These are phyloP conservation scores for Sarotherodon lohbergeri DNA, from an alignment of 2,113 vertebrate species.

Conservation along the genomic window DNA sequence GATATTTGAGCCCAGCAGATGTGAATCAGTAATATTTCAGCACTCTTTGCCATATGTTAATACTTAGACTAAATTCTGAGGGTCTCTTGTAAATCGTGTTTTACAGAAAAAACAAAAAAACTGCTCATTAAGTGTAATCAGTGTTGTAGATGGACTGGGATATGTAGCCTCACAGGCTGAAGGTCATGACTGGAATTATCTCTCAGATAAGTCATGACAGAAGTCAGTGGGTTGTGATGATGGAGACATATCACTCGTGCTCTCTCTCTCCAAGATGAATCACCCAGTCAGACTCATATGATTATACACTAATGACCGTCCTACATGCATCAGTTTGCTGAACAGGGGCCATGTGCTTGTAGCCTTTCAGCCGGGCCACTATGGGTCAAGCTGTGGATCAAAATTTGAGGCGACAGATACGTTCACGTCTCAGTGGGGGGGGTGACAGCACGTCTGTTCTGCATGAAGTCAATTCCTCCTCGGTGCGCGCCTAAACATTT, in stretches of 20 bases:
- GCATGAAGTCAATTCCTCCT: not conserved
- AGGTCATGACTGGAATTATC: constrained; percentile 18
- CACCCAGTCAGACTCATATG: constrained; percentile 21
- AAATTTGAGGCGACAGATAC: not conserved
- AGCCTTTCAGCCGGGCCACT: not conserved
- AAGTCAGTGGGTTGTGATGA: constrained; percentile 31
- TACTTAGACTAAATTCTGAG: not conserved
- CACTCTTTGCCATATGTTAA: constrained; percentile 6
- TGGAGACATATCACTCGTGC: constrained; percentile 17
- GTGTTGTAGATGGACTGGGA: not conserved
- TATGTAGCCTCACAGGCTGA: not conserved
- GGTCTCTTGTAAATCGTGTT: not conserved
- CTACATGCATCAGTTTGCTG: not conserved
- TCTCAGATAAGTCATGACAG: not conserved
- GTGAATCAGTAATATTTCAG: not conserved
- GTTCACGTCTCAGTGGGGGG: not conserved
- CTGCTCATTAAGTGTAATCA: not conserved
- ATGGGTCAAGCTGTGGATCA: not conserved
- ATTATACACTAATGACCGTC: constrained; percentile 48
- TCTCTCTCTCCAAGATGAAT: constrained; percentile 22
- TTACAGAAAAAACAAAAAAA: not conserved
- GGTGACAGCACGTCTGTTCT: not conserved
- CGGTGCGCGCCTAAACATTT: not conserved
- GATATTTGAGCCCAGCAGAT: constrained; percentile 9
- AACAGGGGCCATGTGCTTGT: not conserved